These are phyloP conservation scores for Plecturocebus donacophilus DNA, from an alignment of 2,113 vertebrate genomes.

Conservation along the genomic window DNA sequence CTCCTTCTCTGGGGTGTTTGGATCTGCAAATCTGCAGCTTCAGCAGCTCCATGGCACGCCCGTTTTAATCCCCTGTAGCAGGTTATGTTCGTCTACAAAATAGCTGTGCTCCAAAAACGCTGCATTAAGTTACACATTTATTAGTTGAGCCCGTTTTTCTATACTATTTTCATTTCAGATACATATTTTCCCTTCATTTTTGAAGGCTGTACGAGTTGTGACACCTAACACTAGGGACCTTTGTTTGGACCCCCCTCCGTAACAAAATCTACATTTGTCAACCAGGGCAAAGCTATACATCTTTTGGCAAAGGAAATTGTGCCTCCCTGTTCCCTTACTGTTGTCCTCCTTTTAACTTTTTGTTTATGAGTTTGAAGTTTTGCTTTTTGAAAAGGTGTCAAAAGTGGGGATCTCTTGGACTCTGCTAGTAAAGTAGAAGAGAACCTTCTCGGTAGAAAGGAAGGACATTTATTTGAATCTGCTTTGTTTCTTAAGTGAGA, in stretches of 20 bases:
- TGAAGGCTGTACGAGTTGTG: not conserved
- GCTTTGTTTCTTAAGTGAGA: not conserved
- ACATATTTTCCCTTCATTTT: not conserved
- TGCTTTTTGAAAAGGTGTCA: not conserved
- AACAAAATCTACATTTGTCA: not conserved
- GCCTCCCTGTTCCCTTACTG: not conserved
- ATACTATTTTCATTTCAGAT: not conserved
- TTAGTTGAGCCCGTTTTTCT: not conserved
- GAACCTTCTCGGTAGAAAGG: not conserved
- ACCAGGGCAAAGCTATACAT: not conserved
- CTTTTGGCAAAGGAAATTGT: not conserved
- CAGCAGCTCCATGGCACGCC: not conserved
- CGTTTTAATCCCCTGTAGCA: not conserved
- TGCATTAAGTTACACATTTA: not conserved
- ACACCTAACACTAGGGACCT: not conserved
- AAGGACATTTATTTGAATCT: not conserved
- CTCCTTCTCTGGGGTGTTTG: not conserved
- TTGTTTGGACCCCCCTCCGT: not conserved
- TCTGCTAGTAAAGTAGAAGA: not conserved
- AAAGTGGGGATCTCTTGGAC: not conserved
- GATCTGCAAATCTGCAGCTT: not conserved
- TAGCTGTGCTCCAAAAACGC: not conserved
- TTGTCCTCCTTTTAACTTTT: not conserved
- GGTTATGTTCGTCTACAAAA: not conserved
- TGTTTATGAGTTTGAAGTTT: conserved; percentile 17